These are phyloP conservation scores for Drosophila nr. perissopoda DNA, from an alignment of 2,888 invertebrate genomes.

Conservation along the genomic window DNA sequence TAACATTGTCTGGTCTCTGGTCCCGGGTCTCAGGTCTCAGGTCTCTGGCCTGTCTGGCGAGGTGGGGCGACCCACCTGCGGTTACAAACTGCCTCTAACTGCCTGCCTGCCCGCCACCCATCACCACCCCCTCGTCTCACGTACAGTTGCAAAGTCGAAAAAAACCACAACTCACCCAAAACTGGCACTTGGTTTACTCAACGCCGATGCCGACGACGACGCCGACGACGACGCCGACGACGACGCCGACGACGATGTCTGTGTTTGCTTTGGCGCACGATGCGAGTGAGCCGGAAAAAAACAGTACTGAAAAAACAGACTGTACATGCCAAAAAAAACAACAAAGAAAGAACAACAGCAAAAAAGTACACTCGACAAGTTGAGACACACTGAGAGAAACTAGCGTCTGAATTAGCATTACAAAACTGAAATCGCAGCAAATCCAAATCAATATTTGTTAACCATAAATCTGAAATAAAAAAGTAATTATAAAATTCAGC, in stretches of 20 bases:
- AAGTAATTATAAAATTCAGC: background rate
- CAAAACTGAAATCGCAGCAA: background rate
- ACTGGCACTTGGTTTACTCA: slow-evolving; percentile 68
- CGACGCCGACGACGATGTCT: slow-evolving; percentile 54
- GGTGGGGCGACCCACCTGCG: slow-evolving; percentile 57
- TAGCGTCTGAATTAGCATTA: background rate
- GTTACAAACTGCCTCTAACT: slow-evolving; percentile 48
- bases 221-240: background rate
- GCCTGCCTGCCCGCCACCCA: background rate
- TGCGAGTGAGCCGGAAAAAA: slow-evolving; percentile 52
- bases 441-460: background rate
- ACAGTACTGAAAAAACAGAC: slow-evolving; percentile 32
- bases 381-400: slow-evolving; percentile 28
- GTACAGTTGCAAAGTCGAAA: slow-evolving; percentile 20
- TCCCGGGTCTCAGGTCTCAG: slow-evolving; percentile 49
- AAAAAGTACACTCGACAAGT: slow-evolving; percentile 38
- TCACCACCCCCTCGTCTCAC: slow-evolving; percentile 5
- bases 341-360: background rate
- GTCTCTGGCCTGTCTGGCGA: slow-evolving; percentile 56
- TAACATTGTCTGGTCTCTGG: slow-evolving; percentile 79
- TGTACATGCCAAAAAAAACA: slow-evolving; percentile 54
- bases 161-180: slow-evolving; percentile 66
- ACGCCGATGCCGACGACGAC: background rate
- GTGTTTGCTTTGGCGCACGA: slow-evolving; percentile 75
- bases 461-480: no score